Evolutionary conservation across 2,797 vertebrate species (phyloP), one percentile per base, ranked within the genome.

Genomic region (Pipistrellus kuhlii): DNA sequence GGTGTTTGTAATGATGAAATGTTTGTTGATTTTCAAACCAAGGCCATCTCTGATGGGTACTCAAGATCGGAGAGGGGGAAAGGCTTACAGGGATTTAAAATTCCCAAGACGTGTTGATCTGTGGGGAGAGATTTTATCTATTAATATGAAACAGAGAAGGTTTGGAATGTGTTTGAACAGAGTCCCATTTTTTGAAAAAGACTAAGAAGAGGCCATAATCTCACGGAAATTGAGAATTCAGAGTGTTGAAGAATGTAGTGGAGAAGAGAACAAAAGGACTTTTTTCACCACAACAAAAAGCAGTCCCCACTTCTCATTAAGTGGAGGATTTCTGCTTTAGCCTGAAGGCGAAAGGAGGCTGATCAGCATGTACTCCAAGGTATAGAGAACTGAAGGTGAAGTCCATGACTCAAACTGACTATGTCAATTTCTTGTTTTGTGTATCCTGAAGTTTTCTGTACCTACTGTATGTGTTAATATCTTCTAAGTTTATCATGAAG

Each of bases 161-260:
- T 66, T 75, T 94, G 88, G 81, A 94, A 96, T 88, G 87, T 91
- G 38, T 86, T 92, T 93, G 77, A 95, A 91, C 38, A 93, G 23
- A 77, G 64, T 88, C 41, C 51, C 44, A 82, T 75, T 57, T 84
- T 75, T 80, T 11, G 8, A 76, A 92, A 90, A 89, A 71, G 41
- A 88, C 35, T 53, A 83, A 94, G 68, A 27, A 93, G 69, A 94
- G 51, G 41, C 35, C 68, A 95, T 46, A 62, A 18, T 94, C 80
- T 84, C 20, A 44, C 68, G 35, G 44, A 93, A 80, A 93, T 9
- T 68, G 2, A 90, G 69, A 90, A 92, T 85, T 66, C 32, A 35
- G 35, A 71, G 12, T 17, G 80, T 18, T 27, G 10, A 55, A 88
- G 14, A 90, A 69, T 32, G 15, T 10, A 69, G 14, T 5, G 5